A percentile compares a stretch with the other conserved stretches of the same genome.
These are phyloP conservation scores for Magallana nippona DNA, from an alignment of 2,888 invertebrate species.

Conservation along the genomic window DNA sequence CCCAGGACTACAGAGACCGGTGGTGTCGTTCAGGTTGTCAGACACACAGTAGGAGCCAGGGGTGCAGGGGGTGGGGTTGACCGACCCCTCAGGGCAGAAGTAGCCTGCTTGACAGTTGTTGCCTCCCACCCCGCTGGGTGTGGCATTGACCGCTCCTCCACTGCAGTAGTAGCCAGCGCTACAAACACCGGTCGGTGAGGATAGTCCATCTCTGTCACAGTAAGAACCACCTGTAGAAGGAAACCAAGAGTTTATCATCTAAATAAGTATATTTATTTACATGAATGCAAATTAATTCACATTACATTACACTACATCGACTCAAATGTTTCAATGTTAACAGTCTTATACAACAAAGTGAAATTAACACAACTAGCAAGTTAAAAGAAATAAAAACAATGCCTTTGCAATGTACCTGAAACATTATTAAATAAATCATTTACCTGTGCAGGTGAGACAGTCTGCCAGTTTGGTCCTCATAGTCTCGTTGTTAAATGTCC, in stretches of 20 bases:
- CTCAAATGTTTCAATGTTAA: too few relatives aligned
- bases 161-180: conserved; percentile 86
- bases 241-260: background rate
- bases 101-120: conserved; percentile 68
- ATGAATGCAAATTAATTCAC: too few relatives aligned
- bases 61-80: conserved; percentile 67
- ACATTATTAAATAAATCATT: too few relatives aligned
- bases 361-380: too few relatives aligned
- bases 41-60: conserved; percentile 73
- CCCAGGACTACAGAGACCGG: conserved; percentile 72
- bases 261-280: background rate
- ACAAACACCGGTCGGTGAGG: conserved; percentile 71
- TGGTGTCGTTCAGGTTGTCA: conserved; percentile 68
- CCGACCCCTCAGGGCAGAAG: conserved; percentile 74
- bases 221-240: conserved; percentile 71
- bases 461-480: conserved; percentile 58
- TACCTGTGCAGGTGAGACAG: conserved; percentile 69
- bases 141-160: conserved; percentile 91
- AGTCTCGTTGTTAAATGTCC: conserved; percentile 76
- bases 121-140: conserved; percentile 78
- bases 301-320: too few relatives aligned
- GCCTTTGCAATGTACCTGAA: too few relatives aligned
- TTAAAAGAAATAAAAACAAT: too few relatives aligned
- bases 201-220: conserved; percentile 69
- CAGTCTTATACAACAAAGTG: too few relatives aligned